Evolutionary conservation across 2,888 invertebrate genomes (phyloP), one percentile per base, ranked within the genome.

Genomic region (Physocephala rufipes): DNA sequence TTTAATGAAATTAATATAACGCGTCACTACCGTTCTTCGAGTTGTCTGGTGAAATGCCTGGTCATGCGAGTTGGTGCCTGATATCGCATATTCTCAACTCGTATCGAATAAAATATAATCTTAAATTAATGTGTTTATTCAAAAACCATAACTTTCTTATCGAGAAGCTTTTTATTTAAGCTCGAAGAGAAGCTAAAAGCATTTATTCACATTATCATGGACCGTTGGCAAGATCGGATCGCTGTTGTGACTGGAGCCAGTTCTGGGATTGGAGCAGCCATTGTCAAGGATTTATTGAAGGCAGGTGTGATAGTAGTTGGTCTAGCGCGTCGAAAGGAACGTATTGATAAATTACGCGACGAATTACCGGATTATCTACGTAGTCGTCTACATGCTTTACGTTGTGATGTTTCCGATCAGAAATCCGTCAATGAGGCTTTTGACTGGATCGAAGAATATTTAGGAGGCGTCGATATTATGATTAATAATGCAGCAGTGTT

Each of bases 221-320:
- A 91, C 24, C 88, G 89, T 63, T 91, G 90, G 90, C 78, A 79
- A 5, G 89, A 89, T 74, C 88, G 89, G 77, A 87, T 89, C 0
- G 91, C 90, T 0, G 87, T 91, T 19, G 90, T 91, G 64, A 91
- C 90, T 0, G 91, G 91, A 1, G 90, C 90, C 13, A 90, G 90
- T 80, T 86, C 88, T 0, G 91, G 91, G 3, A 90, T 91, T 69
- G 91, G 89, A 19, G 87, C 87, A 1, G 87, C 87, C 5, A 85
- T 88, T 59, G 83, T 84, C 5, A 78, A 82, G 74, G 85, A 86
- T 69, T 81, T 90, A 45, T 84, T 87, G 1, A 81, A 85, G 58
- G 82, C 85, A 9, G 90, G 90, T 0, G 75, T 90, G 70, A 85
- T 86, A 67, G 90, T 90, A 0, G 86, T 89, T 0, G 90, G 88